phyloP scores from a whole-genome alignment of 2,797 vertebrate species.

The Myotis findleyi region DNA sequence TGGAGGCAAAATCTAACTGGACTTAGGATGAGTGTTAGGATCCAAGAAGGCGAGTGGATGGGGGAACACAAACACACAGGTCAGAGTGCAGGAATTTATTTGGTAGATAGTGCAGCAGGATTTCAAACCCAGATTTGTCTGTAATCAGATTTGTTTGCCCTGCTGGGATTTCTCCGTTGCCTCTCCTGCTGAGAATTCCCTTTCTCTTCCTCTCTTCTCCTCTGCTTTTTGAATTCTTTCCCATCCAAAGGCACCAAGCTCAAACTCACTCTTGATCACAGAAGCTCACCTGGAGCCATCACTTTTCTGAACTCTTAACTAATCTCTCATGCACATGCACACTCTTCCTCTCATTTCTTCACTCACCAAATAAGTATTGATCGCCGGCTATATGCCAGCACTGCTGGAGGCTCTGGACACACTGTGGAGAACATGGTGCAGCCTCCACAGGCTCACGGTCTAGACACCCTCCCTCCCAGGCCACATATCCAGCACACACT shows the following conservation, averaged over 20 bases:
- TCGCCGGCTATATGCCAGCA: neutral
- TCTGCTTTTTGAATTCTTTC: neutral
- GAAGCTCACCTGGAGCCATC: neutral
- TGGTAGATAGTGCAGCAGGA: neutral
- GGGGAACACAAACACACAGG: neutral
- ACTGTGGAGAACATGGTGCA: neutral
- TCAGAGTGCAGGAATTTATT: neutral
- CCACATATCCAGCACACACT: fast-evolving
- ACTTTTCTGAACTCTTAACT: neutral
- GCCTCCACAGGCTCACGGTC: fast-evolving
- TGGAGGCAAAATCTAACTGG: neutral
- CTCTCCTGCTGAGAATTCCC: neutral
- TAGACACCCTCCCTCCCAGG: fast-evolving
- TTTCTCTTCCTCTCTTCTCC: neutral
- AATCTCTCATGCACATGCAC: neutral
- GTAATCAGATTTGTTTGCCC: neutral
- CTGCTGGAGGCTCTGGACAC: neutral
- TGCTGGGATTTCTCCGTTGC: neutral
- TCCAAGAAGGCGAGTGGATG: neutral
- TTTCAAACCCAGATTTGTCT: neutral
- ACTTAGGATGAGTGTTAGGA: neutral
- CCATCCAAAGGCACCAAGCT: neutral
- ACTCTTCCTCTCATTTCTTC: neutral
- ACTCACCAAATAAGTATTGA: neutral
- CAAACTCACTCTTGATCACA: slow-evolving; percentile 3